A percentile compares a stretch with the other conserved stretches of the same genome.
Conservation (phyloP, 2,888 invertebrate species). For the Troides oblongomaculatus region DNA sequence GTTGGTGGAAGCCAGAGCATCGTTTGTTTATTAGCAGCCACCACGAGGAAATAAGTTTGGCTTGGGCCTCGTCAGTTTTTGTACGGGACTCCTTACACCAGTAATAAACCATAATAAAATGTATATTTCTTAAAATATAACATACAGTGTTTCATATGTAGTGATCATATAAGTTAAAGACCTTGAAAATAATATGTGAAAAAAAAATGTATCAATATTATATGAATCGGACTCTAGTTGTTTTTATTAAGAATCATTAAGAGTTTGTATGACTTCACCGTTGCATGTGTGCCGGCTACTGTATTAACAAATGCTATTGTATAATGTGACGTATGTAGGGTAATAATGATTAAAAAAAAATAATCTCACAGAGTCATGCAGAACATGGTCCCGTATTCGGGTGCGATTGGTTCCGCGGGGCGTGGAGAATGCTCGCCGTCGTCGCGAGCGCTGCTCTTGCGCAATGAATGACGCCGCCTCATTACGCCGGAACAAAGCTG, state of each 20-base stretch:
- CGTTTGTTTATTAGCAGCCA: too few relatives aligned
- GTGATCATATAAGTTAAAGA: too few relatives aligned
- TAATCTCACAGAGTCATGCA: conserved; percentile 56
- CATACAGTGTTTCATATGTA: too few relatives aligned
- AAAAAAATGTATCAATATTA: too few relatives aligned
- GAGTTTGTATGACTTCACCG: conserved; percentile 33
- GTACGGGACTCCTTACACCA: too few relatives aligned
- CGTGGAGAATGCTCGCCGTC: conserved; percentile 65
- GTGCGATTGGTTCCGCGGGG: conserved; percentile 65
- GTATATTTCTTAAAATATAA: too few relatives aligned
- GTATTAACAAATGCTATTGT: conserved; percentile 22
- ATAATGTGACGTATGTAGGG: conserved; percentile 22
- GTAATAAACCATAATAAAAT: too few relatives aligned
- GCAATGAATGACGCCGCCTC: conserved; percentile 63
- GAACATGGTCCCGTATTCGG: conserved; percentile 59
- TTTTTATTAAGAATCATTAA: background rate
- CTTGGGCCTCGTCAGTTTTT: too few relatives aligned
- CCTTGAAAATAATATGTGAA: too few relatives aligned
- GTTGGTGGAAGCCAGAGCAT: too few relatives aligned
- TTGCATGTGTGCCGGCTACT: conserved; percentile 11
- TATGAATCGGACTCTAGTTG: too few relatives aligned
- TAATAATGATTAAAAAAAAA: conserved; percentile 35
- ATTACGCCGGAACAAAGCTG: conserved; percentile 70
- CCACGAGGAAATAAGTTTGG: too few relatives aligned
- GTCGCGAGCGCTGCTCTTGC: conserved; percentile 55